These are phyloP conservation scores for Microcebus tavaratra DNA, from an alignment of 2,113 vertebrate species.

Conservation along the genomic window DNA sequence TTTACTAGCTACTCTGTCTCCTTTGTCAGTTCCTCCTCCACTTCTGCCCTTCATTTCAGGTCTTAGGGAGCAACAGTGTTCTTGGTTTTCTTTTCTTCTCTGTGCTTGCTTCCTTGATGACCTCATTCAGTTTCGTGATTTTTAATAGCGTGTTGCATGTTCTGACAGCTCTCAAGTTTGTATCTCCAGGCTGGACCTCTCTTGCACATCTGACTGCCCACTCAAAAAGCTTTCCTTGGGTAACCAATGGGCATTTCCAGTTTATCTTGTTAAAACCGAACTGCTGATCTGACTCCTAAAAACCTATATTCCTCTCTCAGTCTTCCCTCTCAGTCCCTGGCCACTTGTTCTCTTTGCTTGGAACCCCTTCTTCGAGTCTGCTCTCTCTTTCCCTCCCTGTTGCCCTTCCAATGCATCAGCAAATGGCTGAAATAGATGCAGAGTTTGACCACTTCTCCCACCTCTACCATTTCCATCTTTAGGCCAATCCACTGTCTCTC, in stretches of 20 bases:
- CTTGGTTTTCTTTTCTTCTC: background rate
- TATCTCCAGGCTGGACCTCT: background rate
- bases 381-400: accelerated
- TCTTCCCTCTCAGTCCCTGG: background rate
- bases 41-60: background rate
- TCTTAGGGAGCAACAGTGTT: background rate
- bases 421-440: background rate
- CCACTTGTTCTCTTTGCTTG: background rate
- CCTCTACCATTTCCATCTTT: background rate
- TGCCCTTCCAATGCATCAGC: background rate
- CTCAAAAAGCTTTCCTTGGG: background rate
- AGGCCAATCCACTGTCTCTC: too few relatives aligned
- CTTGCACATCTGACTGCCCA: background rate
- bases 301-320: background rate
- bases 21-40: background rate
- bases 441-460: background rate
- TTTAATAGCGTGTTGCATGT: background rate
- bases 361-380: background rate
- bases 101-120: background rate
- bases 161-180: background rate
- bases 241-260: background rate
- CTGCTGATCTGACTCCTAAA: background rate
- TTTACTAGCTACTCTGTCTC: background rate
- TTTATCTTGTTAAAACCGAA: background rate
- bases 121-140: background rate